phyloP scores from a whole-genome alignment of 2,888 invertebrate genomes.

The Falcaria lacertinaria region DNA sequence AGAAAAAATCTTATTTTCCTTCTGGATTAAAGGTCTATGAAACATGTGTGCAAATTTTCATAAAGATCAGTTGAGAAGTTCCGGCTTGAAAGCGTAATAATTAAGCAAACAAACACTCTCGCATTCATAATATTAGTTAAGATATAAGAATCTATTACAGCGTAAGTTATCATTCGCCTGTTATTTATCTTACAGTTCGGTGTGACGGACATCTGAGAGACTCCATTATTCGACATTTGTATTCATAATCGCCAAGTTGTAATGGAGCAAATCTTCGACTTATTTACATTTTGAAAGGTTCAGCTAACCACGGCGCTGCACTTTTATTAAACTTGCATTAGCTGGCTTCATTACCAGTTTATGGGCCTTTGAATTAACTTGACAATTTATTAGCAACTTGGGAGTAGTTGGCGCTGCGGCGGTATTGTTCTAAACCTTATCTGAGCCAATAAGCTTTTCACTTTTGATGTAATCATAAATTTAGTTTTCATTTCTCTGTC shows the following conservation, averaged over 20 bases:
- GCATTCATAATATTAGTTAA: no score
- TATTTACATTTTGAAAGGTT: slow-evolving; percentile 11
- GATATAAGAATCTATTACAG: no score
- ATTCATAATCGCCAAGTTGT: slow-evolving; percentile 12
- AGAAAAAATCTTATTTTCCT: no score
- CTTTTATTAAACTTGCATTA: slow-evolving; percentile 2
- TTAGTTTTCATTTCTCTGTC: no score
- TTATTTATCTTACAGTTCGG: slow-evolving; percentile 4
- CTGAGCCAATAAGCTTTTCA: not conserved
- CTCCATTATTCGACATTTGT: slow-evolving; percentile 11
- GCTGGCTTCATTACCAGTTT: not conserved
- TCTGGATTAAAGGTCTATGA: no score
- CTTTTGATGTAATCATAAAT: no score
- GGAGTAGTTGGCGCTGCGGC: not conserved
- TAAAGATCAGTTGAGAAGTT: no score
- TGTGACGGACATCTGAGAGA: slow-evolving; percentile 1
- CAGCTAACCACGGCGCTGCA: not conserved
- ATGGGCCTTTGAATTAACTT: not conserved
- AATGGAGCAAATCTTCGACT: slow-evolving; percentile 4
- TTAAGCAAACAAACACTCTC: no score
- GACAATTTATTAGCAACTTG: not conserved
- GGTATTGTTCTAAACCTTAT: not conserved
- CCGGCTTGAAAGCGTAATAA: no score
- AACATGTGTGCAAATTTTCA: no score
- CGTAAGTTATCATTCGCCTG: no score